A percentile compares a stretch with the other conserved stretches of the same genome.
These are phyloP conservation scores for Limnodromus scolopaceus DNA, from an alignment of 2,797 vertebrate genomes.

Conservation along the genomic window DNA sequence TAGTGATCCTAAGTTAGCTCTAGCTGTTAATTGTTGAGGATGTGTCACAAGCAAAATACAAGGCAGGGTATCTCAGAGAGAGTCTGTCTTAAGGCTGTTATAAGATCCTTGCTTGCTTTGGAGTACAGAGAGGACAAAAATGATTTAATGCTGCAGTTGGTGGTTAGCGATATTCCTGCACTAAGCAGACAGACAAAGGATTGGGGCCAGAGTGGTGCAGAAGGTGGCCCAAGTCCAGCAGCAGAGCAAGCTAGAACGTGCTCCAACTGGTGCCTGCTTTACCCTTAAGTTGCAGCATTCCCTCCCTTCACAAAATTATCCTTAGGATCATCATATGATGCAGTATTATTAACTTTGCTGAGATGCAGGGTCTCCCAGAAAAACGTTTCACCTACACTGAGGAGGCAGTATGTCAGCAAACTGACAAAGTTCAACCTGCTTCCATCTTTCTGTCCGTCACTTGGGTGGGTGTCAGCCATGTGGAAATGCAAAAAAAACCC, in stretches of 20 bases:
- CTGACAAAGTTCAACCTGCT: not conserved
- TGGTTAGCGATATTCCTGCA: not conserved
- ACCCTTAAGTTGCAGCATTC: not conserved
- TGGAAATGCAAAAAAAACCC: not conserved
- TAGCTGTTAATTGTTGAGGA: not conserved
- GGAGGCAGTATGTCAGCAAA: not conserved
- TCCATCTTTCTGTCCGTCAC: not conserved
- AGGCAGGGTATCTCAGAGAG: not conserved
- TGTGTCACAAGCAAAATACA: not conserved
- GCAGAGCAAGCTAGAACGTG: not conserved
- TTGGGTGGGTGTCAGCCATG: not conserved
- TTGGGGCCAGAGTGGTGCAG: not conserved
- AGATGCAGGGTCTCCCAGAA: not conserved
- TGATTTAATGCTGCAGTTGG: not conserved
- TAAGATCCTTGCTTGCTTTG: not conserved
- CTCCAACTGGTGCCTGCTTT: not conserved
- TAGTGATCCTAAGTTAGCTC: not conserved
- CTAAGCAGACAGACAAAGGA: not conserved
- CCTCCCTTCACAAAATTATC: not conserved
- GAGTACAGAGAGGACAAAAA: not conserved
- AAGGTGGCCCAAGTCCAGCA: not conserved
- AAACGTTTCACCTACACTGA: not conserved
- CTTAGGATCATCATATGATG: not conserved
- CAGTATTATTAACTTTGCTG: not conserved
- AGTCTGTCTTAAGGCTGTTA: not conserved